Evolutionary conservation across 1,140 invertebrate species (phyloP).

Genomic region (Drosophila subpulchrella): DNA sequence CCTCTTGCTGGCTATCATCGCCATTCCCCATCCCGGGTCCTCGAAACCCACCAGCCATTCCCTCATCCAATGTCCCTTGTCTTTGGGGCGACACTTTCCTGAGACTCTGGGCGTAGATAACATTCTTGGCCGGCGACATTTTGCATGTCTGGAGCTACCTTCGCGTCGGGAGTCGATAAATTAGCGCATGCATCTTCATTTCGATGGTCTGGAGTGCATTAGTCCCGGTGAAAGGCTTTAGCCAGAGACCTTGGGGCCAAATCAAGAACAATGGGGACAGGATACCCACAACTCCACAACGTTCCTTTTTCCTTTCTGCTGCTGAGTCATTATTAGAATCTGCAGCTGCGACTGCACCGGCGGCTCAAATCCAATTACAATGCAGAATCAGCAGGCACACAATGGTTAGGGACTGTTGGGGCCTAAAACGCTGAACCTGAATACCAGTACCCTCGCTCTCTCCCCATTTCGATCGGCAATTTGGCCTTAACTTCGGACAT

Average conservation of each 20-base stretch:
- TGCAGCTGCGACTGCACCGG: constrained; percentile 71
- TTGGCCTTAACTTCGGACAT: constrained; percentile 40
- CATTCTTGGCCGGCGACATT: constrained; percentile 60
- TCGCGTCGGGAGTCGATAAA: constrained; percentile 50
- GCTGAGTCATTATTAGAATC: constrained; percentile 79
- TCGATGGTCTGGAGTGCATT: constrained; percentile 45
- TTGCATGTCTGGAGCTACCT: constrained; percentile 45
- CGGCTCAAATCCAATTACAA: constrained; percentile 79
- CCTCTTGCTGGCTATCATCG: constrained; percentile 16
- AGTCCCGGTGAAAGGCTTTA: constrained; percentile 52
- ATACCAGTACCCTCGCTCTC: constrained; percentile 11
- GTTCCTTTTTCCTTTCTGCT: constrained; percentile 1
- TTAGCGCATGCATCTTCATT: constrained; percentile 71
- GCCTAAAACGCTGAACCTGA: constrained; percentile 1
- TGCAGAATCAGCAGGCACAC: constrained; percentile 56
- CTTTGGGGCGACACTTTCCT: constrained; percentile 58
- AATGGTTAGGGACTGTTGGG: constrained; percentile 25
- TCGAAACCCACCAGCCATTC: background rate
- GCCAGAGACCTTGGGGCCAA: constrained; percentile 11
- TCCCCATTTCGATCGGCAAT: constrained; percentile 47
- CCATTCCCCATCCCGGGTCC: constrained; percentile 2
- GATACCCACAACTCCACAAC: background rate
- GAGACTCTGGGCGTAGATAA: constrained; percentile 55
- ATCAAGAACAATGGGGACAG: constrained; percentile 50
- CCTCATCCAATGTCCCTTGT: constrained; percentile 14